phyloP scores from a whole-genome alignment of 2,113 vertebrate genomes.

The Otolemur garnettii region DNA sequence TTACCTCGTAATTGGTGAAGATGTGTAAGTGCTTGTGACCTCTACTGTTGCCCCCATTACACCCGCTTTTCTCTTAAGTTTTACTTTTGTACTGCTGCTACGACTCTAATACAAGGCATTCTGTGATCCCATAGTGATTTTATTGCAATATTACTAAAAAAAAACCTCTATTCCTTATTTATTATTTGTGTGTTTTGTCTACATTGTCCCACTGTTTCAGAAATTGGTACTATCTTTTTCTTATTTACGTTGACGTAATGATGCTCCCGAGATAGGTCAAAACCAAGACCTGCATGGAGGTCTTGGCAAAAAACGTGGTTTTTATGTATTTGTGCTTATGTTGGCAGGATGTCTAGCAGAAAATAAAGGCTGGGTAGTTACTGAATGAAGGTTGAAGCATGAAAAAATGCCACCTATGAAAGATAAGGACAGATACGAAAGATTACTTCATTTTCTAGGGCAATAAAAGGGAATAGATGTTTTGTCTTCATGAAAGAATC shows the following conservation, averaged over 20 bases:
- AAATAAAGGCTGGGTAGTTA: not conserved
- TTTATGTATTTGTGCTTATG: not conserved
- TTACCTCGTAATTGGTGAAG: not conserved
- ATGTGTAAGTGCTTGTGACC: not conserved
- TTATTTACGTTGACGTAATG: not conserved
- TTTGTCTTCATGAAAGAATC: conserved; percentile 41
- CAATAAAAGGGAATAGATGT: not conserved
- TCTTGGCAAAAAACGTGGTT: not conserved
- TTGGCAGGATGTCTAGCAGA: not conserved
- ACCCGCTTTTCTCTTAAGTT: not conserved
- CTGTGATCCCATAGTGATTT: not conserved
- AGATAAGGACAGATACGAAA: not conserved
- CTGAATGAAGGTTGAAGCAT: conserved; percentile 5
- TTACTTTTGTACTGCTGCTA: not conserved
- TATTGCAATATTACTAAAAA: not conserved
- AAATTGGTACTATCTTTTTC: not conserved
- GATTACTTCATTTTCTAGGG: conserved; percentile 4
- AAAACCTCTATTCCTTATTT: not conserved
- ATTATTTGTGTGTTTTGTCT: not conserved
- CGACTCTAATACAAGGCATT: not conserved
- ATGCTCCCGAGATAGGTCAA: not conserved
- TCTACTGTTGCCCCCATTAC: not conserved
- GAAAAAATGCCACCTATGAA: not conserved
- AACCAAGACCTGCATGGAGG: not conserved
- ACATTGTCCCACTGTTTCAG: not conserved